A percentile compares a stretch with the other conserved stretches of the same genome.
Evolutionary conservation across 2,888 invertebrate genomes (phyloP).

Genomic region (Schizaphis graminum): DNA sequence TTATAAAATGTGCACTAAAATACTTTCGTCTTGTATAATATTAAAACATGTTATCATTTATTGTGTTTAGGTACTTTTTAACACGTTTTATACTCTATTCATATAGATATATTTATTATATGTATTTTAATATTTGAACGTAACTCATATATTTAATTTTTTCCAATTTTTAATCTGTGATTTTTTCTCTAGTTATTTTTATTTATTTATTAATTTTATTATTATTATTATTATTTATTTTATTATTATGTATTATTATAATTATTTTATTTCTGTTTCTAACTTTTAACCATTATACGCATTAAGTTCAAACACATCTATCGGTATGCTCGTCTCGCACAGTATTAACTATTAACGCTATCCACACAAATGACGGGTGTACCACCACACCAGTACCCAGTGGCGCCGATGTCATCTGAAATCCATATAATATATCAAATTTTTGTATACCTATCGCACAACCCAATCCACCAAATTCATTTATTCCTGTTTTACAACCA

Average conservation of each 20-base stretch:
- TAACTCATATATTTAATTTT: constrained; percentile 19
- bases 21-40: neutral
- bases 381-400: neutral
- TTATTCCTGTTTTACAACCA: no score
- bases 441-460: no score
- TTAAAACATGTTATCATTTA: neutral
- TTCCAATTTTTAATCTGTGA: constrained; percentile 52
- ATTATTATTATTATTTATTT: constrained; percentile 22
- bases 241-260: neutral
- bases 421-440: no score
- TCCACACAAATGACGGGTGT: neutral
- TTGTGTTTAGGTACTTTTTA: neutral
- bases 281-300: neutral
- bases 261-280: neutral
- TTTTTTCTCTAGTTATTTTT: constrained; percentile 39
- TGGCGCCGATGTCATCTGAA: no score
- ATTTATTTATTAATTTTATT: constrained; percentile 32
- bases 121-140: constrained; percentile 14
- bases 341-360: constrained; percentile 52
- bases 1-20: neutral
- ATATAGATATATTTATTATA: neutral
- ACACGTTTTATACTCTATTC: neutral
- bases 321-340: constrained; percentile 19
- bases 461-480: no score
- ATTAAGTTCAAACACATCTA: neutral